Evolutionary conservation across 2,888 invertebrate genomes (phyloP).

Genomic region (Sarcophaga caerulescens): DNA sequence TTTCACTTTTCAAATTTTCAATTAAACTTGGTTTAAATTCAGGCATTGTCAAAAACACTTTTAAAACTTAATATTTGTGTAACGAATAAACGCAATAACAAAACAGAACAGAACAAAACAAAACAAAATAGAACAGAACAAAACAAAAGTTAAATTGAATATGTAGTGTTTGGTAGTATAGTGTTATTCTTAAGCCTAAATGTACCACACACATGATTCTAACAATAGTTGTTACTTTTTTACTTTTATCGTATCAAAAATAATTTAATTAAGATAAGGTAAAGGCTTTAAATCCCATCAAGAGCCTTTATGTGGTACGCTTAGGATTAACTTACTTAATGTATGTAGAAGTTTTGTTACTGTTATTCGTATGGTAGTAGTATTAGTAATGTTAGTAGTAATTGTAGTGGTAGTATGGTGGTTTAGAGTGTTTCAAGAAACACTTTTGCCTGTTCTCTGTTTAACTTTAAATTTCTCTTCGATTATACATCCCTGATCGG

Average conservation of each 20-base stretch:
- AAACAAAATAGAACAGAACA: background rate
- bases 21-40: too few species aligned
- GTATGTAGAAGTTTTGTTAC: background rate
- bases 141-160: background rate
- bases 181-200: background rate
- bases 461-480: conserved; percentile 78
- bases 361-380: background rate
- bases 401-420: background rate
- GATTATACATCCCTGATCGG: conserved; percentile 81
- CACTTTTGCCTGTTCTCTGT: conserved; percentile 78
- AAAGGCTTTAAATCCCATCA: background rate
- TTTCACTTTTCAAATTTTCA: too few species aligned
- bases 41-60: too few species aligned
- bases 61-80: too few species aligned
- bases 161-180: background rate
- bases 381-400: background rate
- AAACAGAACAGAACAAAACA: background rate
- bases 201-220: background rate
- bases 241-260: too few species aligned
- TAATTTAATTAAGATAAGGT: too few species aligned
- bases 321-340: background rate
- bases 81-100: too few species aligned
- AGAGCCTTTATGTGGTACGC: background rate
- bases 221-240: too few species aligned
- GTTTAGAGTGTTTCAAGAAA: conserved; percentile 72